Conservation (phyloP, 2,113 vertebrate species). For the Sinocyclocheilus anshuiensis region DNA sequence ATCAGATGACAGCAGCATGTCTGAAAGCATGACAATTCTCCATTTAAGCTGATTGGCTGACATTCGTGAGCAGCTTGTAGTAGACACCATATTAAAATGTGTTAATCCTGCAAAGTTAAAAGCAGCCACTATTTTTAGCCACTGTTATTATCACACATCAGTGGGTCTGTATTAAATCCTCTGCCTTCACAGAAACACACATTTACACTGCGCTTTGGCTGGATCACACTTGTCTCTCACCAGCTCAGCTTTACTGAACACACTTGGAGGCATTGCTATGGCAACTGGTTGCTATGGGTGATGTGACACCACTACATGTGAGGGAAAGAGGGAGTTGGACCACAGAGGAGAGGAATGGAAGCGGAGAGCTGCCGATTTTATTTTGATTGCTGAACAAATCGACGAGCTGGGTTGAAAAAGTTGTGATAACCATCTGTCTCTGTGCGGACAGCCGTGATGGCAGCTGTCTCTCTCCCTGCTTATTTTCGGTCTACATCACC, state of each 20-base stretch:
- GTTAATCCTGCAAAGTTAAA: conserved; percentile 43
- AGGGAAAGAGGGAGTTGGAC: conserved; percentile 64
- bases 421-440: conserved; percentile 43
- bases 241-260: conserved; percentile 57
- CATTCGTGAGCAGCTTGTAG: conserved; percentile 14
- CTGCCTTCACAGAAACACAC: conserved; percentile 52
- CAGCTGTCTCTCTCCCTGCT: conserved; percentile 19
- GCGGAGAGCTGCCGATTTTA: conserved; percentile 41
- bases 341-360: conserved; percentile 53
- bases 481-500: conserved; percentile 47
- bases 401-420: conserved; percentile 41
- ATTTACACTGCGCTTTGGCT: conserved; percentile 51
- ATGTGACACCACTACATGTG: conserved; percentile 73
- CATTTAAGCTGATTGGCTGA: conserved; percentile 18
- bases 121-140: conserved; percentile 42
- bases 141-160: conserved; percentile 52
- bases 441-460: conserved; percentile 40
- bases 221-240: conserved; percentile 57
- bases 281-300: conserved; percentile 82
- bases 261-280: conserved; percentile 78
- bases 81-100: conserved; percentile 26
- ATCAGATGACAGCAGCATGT: conserved; percentile 17
- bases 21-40: conserved; percentile 4
- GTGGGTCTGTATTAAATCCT: conserved; percentile 55
- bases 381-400: conserved; percentile 47